phyloP scores from a whole-genome alignment of 2,113 vertebrate species.

The Electrona antarctica region DNA sequence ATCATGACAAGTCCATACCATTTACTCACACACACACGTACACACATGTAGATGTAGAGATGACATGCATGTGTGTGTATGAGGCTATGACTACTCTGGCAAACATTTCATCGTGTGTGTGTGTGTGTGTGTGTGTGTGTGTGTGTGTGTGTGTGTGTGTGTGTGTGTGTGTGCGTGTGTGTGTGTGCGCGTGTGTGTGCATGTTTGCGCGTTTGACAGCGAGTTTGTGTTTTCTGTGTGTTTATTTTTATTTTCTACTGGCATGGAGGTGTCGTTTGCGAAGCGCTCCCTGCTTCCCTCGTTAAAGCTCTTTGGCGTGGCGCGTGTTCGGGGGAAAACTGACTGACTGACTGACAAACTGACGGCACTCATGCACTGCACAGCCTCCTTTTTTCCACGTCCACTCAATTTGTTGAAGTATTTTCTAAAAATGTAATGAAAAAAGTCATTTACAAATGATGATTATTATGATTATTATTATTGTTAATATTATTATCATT shows the following conservation, averaged over 20 bases:
- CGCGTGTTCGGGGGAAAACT: constrained; percentile 73
- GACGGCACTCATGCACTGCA: constrained; percentile 85
- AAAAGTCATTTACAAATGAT: constrained; percentile 67
- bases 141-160: constrained; percentile 53
- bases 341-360: constrained; percentile 78
- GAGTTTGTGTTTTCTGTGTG: constrained; percentile 23
- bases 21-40: constrained; percentile 31
- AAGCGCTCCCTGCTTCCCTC: constrained; percentile 67
- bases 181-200: constrained; percentile 17
- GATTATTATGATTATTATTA: constrained; percentile 29
- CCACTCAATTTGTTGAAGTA: constrained; percentile 76
- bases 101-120: constrained; percentile 62
- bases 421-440: constrained; percentile 70
- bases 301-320: constrained; percentile 72
- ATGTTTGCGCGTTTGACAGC: background rate
- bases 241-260: constrained; percentile 57
- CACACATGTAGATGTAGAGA: constrained; percentile 53
- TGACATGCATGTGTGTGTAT: constrained; percentile 37
- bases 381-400: constrained; percentile 79
- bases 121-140: constrained; percentile 46
- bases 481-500: constrained; percentile 69
- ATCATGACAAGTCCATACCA: constrained; percentile 60
- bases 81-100: constrained; percentile 76
- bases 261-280: constrained; percentile 65
- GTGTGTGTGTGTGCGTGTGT: constrained; percentile 11